Percentiles rank a stretch among this genome's conserved stretches.
Conservation (phyloP, 2,888 invertebrate species). For the Cryptus viduatorius region DNA sequence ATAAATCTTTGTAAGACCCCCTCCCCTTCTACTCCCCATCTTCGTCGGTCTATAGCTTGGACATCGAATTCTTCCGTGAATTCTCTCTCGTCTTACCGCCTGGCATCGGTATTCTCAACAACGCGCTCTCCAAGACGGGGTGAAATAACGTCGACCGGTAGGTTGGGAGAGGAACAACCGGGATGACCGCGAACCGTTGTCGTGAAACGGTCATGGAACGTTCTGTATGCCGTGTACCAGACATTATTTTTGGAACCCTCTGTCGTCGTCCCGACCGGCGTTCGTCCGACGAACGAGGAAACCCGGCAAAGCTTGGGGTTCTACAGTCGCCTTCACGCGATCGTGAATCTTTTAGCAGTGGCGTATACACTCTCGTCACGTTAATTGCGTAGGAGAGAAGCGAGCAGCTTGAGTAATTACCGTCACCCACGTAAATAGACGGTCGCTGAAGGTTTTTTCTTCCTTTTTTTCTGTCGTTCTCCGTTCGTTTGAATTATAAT, state of each 20-base stretch:
- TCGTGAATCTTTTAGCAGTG: constrained; percentile 79
- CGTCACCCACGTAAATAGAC: constrained; percentile 62
- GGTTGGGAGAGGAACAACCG: constrained; percentile 28
- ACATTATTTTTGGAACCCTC: constrained; percentile 66
- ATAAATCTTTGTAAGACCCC: constrained; percentile 54
- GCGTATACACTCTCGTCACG: constrained; percentile 72
- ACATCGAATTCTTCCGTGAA: constrained; percentile 58
- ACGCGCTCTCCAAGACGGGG: constrained; percentile 17
- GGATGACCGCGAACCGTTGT: constrained; percentile 52
- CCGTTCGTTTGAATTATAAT: constrained; percentile 66
- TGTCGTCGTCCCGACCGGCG: constrained; percentile 36
- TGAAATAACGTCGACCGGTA: constrained; percentile 41
- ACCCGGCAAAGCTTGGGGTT: neutral
- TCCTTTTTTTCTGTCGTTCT: neutral
- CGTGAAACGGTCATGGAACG: constrained; percentile 23
- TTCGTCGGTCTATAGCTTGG: constrained; percentile 28
- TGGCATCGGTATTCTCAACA: constrained; percentile 47
- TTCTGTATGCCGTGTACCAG: neutral
- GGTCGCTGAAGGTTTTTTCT: constrained; percentile 61
- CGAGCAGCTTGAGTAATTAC: constrained; percentile 69
- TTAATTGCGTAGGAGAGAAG: constrained; percentile 78
- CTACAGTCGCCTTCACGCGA: constrained; percentile 55
- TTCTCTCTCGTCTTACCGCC: constrained; percentile 42
- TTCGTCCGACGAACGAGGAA: constrained; percentile 21
- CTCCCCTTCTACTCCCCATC: neutral